Evolutionary conservation across 2,113 vertebrate genomes (phyloP).

Genomic region (Trogon surrucura): DNA sequence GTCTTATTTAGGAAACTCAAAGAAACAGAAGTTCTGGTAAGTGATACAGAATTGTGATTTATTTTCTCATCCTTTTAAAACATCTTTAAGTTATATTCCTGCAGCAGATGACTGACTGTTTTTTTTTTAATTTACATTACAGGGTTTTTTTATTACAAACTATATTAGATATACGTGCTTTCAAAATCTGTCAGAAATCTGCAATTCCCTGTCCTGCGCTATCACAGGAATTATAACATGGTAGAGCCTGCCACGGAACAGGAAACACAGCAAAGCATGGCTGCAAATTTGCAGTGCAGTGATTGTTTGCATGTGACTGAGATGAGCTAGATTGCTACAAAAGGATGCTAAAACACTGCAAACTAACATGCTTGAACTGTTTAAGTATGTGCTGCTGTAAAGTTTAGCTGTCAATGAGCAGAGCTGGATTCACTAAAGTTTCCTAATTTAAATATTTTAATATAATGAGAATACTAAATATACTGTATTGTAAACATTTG

Average conservation of each 20-base stretch:
- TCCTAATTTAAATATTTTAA: not conserved
- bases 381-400: not conserved
- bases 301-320: not conserved
- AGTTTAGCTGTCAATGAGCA: not conserved
- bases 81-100: not conserved
- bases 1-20: slow-evolving; percentile 44
- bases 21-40: not conserved
- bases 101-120: not conserved
- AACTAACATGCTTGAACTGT: not conserved
- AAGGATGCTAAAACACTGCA: not conserved
- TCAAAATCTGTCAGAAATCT: not conserved
- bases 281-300: not conserved
- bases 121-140: not conserved
- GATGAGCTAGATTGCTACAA: not conserved
- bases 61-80: slow-evolving; percentile 42
- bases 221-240: not conserved
- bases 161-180: not conserved
- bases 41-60: slow-evolving; percentile 5
- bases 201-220: not conserved
- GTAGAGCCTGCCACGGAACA: not conserved
- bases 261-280: slow-evolving; percentile 11
- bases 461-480: not conserved
- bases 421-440: not conserved
- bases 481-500: not conserved
- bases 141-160: not conserved